phyloP scores from a whole-genome alignment of 2,113 vertebrate species.

The Maylandia zebra region DNA sequence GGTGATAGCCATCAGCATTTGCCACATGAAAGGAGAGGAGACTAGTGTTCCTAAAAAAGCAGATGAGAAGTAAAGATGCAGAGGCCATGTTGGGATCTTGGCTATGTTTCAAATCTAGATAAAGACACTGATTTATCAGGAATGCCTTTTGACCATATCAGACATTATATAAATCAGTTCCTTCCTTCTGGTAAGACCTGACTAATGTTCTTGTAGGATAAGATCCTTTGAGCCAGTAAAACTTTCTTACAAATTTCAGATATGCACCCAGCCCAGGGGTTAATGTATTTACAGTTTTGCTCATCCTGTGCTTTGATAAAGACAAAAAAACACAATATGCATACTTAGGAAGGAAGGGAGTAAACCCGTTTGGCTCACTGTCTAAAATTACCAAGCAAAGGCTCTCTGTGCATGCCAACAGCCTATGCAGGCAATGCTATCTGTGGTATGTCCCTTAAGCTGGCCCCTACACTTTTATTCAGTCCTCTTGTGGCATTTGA shows the following conservation, averaged over 20 bases:
- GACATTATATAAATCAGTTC: constrained; percentile 39
- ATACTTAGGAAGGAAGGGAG: constrained; percentile 43
- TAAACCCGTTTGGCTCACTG: constrained; percentile 41
- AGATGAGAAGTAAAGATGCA: constrained; percentile 37
- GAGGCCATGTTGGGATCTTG: constrained; percentile 27
- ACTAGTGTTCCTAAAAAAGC: constrained; percentile 50
- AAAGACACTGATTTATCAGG: constrained; percentile 29
- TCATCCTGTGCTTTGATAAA: constrained; percentile 56
- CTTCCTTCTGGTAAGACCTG: constrained; percentile 14
- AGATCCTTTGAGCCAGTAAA: constrained; percentile 22
- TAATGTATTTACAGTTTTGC: constrained; percentile 38
- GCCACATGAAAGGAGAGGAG: constrained; percentile 60
- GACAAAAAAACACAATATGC: constrained; percentile 15
- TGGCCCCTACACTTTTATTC: constrained; percentile 47
- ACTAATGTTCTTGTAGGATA: constrained; percentile 41
- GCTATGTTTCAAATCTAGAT: constrained; percentile 45
- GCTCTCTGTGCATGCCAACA: constrained; percentile 36
- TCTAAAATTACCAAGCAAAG: constrained; percentile 57
- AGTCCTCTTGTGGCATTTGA: constrained; percentile 27
- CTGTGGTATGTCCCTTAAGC: constrained; percentile 50
- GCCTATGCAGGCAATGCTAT: constrained; percentile 44
- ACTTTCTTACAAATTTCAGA: constrained; percentile 29
- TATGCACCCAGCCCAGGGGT: neutral
- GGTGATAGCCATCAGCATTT: constrained; percentile 72
- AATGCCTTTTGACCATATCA: constrained; percentile 35